Base-by-base conservation (phyloP, 2,797 vertebrate species). In the Acipenser transmontanus region DNA sequence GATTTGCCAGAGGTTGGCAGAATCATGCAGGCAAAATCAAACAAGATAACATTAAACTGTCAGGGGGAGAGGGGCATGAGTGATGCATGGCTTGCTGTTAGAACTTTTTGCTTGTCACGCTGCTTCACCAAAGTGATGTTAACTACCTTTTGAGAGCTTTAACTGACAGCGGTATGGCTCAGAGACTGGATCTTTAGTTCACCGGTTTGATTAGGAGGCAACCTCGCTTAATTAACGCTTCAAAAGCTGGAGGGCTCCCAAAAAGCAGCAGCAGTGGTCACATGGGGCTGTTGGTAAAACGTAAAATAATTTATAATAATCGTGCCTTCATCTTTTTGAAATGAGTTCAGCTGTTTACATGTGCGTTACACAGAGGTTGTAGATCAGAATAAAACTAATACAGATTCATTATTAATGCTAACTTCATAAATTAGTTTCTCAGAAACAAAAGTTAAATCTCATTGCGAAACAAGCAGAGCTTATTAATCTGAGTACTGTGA, bases 31-130 rank as follows among this genome's bases (percentile, higher is more conserved):
- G 34, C 3, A 34, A 34, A 34, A 34, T 34, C 34, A 34, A 34
- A 34, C 34, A 34, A 34, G 34, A 34, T 34, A 34, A 34, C 34
- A 34, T 34, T 34, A 34, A 34, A 34, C 34, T 34, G 34, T 3
- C 34, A 34, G 4, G 34, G 34, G 34, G 4, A 34, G 34, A 3
- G 34, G 34, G 34, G 1, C 79, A 86, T 87, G 87, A 89, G 34
- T 90, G 87, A 91, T 91, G 86, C 89, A 91, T 90, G 85, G 85
- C 82, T 81, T 86, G 80, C 82, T 81, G 80, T 84, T 80, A 85
- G 86, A 86, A 87, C 86, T 82, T 86, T 34, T 86, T 80, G 79
- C 84, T 87, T 88, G 87, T 87, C 87, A 87, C 85, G 77, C 81
- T 84, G 80, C 86, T 85, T 84, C 78, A 84, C 82, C 83, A 82